Evolutionary conservation across 2,797 vertebrate genomes (phyloP), one percentile per base, ranked within the genome.

Genomic region (Pseudomugil gertrudae): DNA sequence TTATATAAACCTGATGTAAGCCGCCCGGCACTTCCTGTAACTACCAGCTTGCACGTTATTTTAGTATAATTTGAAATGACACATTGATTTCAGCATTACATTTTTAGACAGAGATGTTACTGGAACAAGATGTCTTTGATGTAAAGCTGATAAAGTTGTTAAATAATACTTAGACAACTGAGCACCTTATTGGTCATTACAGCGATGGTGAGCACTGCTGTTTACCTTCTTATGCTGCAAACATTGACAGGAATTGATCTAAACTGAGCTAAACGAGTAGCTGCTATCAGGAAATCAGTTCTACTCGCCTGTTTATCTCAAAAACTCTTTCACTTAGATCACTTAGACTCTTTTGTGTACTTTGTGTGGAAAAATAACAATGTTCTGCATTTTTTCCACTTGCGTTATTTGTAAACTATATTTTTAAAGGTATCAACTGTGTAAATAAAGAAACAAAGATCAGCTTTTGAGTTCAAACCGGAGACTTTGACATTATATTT

Each of bases 1-100:
- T 82, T 69, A 74, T 77, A 80, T 52, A 56, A 72, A 84, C 51
- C 70, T 58, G 68, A 60, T 21, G 35, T 66, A 63, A 30, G 30
- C 57, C 8, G 47, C 38, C 50, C 69, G 55, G 47, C 63, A 23
- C 62, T 72, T 81, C 69, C 68, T 69, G 72, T 69, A 38, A 33
- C 63, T 67, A 66, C 69, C 48, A 58, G 21, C 0, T 1, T 0
- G 0, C 3, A 1, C 47, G 5, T 45, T 61, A 40, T 21, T 57
- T 74, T 35, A 61, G 50, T 17, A 35, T n/a, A 9, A 19, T 1
- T 27, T 36, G 21, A 33, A 67, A 19, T 24, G 19, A 38, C 72
- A 47, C 30, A 14, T 43, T n/a, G 56, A 36, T 9, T 1, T 3
- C 3, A 2, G 4, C 6, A 0, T 50, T 23, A 2, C 24, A n/a